Evolutionary conservation across 2,797 vertebrate species (phyloP), one percentile per base, ranked within the genome.

Genomic region (Sciurus vulgaris): DNA sequence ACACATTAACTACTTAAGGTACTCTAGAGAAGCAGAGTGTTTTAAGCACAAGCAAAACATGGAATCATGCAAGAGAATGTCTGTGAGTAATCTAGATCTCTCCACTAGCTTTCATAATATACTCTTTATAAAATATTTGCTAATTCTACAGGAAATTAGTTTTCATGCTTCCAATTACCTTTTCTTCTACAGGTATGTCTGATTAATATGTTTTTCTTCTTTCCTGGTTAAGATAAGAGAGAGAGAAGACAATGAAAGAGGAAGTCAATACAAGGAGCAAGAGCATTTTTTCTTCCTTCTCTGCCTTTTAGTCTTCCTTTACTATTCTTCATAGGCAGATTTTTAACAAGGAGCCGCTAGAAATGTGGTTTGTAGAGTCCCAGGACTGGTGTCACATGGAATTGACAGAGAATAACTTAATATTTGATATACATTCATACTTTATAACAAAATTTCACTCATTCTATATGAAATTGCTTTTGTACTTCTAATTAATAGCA

Each of bases 131-230:
- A 56, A 56, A 56, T 51, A 73, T 76, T 88, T 82, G 76, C 56
- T 18, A 92, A 79, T 83, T 73, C 26, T 86, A 70, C 30, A 35
- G 61, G 26, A 89, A 72, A 44, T 77, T 92, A 67, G 30, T 81
- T 79, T 92, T 90, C 67, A 83, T 63, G 54, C 18, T 91, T 72
- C 70, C 70, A 87, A 65, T 54, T 54, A 93, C 47, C 35, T 78
- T 33, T 8, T 54, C 13, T 87, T 86, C 54, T 67, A 61, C 85
- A 82, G 72, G 51, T 51, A 44, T 1, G 1, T 73, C 38, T 74
- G 72, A 38, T 56, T 91, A 5, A 59, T 72, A 65, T 77, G 38
- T 49, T 76, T 79, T 70, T 5, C 30, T 83, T 78, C 54, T 82
- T 59, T 78, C 51, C 54, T 82, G 44, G 61, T 12, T 91, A 49